Evolutionary conservation across 2,797 vertebrate genomes (phyloP).

Genomic region (Cynodonichthys magdalenae): DNA sequence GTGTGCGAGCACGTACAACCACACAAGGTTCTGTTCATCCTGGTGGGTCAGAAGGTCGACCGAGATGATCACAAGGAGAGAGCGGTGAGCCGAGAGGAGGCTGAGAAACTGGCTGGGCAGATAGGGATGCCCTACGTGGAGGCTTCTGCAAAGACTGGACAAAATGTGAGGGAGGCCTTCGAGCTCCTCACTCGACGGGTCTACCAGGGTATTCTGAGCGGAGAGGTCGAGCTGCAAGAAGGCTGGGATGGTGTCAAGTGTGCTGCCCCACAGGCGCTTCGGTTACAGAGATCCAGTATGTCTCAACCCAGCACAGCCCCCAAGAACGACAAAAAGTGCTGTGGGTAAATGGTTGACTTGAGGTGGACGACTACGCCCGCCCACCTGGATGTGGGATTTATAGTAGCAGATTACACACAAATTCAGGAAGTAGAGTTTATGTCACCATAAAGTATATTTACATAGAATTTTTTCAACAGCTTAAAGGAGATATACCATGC

Average conservation of each 20-base stretch:
- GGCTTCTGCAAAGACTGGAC: slow-evolving; percentile 83
- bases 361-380: background rate
- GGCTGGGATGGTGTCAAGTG: slow-evolving; percentile 86
- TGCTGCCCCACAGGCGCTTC: slow-evolving; percentile 51
- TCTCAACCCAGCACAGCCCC: slow-evolving; percentile 4
- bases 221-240: slow-evolving; percentile 74
- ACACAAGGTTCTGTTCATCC: slow-evolving; percentile 78
- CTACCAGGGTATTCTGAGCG: slow-evolving; percentile 78
- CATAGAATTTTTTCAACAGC: slow-evolving; percentile 13
- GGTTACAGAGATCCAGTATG: slow-evolving; percentile 40
- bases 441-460: background rate
- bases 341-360: slow-evolving; percentile 47
- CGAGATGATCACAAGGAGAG: slow-evolving; percentile 59
- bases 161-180: slow-evolving; percentile 80
- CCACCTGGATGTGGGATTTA: background rate
- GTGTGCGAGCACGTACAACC: slow-evolving; percentile 82
- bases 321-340: slow-evolving; percentile 68
- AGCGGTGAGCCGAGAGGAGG: slow-evolving; percentile 78
- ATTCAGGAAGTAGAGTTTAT: background rate
- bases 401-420: background rate
- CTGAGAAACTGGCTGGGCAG: slow-evolving; percentile 77
- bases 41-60: slow-evolving; percentile 88
- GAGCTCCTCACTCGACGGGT: slow-evolving; percentile 77
- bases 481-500: background rate
- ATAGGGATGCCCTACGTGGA: slow-evolving; percentile 82